These are phyloP conservation scores for Thelaira solivaga DNA, from an alignment of 2,888 invertebrate genomes.

Conservation along the genomic window DNA sequence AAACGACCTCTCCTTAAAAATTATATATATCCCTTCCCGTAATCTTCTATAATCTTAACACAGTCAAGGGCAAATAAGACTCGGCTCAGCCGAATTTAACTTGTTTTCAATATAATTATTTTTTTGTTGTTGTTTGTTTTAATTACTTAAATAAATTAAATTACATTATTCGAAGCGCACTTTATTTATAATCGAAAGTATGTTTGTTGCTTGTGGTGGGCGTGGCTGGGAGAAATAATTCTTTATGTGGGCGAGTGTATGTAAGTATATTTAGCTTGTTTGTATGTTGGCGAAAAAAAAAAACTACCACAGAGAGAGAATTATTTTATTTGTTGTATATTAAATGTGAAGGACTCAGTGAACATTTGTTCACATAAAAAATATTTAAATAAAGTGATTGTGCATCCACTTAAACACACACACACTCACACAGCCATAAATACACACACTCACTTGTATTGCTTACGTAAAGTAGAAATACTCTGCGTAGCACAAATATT, in stretches of 20 bases:
- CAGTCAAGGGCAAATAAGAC: too few species aligned
- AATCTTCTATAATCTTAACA: too few species aligned
- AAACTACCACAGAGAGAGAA: too few species aligned
- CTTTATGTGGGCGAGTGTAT: too few species aligned
- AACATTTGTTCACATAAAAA: slow-evolving; percentile 9
- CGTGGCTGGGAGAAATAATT: neutral
- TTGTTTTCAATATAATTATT: neutral
- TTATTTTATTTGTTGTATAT: slow-evolving; percentile 20
- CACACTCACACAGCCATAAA: neutral
- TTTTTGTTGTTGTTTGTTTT: slow-evolving; percentile 5
- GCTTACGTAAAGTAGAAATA: too few species aligned
- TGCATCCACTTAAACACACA: neutral
- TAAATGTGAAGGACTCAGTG: slow-evolving; percentile 25
- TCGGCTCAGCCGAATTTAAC: too few species aligned
- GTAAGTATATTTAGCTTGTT: too few species aligned
- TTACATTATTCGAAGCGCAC: slow-evolving; percentile 29
- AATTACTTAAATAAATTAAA: slow-evolving; percentile 55
- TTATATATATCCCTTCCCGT: too few species aligned
- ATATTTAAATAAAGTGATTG: neutral
- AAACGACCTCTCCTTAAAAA: too few species aligned
- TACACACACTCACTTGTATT: neutral
- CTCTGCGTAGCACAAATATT: slow-evolving; percentile 46
- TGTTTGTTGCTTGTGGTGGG: neutral
- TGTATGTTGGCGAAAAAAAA: too few species aligned
- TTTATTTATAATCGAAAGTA: neutral